A percentile compares a stretch with the other conserved stretches of the same genome.
These are phyloP conservation scores for Hyalella azteca DNA, from an alignment of 2,888 invertebrate species.

Conservation along the genomic window DNA sequence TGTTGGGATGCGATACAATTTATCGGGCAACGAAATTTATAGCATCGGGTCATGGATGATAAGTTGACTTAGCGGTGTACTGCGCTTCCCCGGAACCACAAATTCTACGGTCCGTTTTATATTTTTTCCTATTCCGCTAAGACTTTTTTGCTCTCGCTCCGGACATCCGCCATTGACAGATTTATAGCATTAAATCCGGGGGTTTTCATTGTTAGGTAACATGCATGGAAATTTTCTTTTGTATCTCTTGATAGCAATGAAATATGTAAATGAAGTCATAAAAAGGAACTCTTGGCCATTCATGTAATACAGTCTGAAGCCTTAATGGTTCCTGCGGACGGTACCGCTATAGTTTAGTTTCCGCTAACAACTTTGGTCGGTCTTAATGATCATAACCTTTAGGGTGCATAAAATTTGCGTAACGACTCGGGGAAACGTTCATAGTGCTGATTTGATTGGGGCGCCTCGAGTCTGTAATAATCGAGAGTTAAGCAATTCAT, in stretches of 20 bases:
- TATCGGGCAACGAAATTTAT: neutral
- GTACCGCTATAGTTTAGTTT: neutral
- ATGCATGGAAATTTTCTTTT: too few relatives aligned
- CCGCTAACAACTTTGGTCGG: neutral
- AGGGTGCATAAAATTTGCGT: neutral
- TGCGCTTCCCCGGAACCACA: neutral
- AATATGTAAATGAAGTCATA: constrained; percentile 13
- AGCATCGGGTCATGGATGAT: neutral
- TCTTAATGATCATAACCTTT: neutral
- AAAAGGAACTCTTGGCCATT: constrained; percentile 10
- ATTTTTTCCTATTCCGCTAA: too few relatives aligned
- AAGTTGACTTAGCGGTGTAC: neutral
- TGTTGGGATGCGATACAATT: constrained; percentile 1
- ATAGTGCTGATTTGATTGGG: neutral
- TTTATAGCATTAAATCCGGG: constrained; percentile 23
- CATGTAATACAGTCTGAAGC: constrained; percentile 18
- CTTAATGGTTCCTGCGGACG: constrained; percentile 6
- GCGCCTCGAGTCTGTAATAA: too few relatives aligned
- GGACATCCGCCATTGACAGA: constrained; percentile 6
- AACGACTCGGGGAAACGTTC: neutral
- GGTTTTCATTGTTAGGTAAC: too few relatives aligned
- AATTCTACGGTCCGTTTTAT: too few relatives aligned
- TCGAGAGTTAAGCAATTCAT: too few relatives aligned
- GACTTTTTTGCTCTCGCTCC: neutral
- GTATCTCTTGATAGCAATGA: too few relatives aligned